Evolutionary conservation across 1,140 invertebrate genomes (phyloP).

Genomic region (Phthorimaea operculella): DNA sequence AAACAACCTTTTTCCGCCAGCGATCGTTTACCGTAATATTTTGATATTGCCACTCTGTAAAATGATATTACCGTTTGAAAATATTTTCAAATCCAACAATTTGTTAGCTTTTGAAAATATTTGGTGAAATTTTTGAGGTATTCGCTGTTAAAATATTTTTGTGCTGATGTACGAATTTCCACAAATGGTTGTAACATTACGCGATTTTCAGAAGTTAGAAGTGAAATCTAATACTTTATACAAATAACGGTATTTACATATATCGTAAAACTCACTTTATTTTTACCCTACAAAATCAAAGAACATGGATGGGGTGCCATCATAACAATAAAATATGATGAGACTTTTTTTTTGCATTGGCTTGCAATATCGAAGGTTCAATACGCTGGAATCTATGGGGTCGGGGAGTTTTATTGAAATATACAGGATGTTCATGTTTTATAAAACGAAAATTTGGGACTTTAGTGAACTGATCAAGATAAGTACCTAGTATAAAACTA

Average conservation of each 20-base stretch:
- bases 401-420: neutral
- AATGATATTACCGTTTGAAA: neutral
- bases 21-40: neutral
- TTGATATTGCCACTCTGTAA: neutral
- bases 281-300: too few species aligned
- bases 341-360: neutral
- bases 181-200: too few species aligned
- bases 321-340: neutral
- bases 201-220: too few species aligned
- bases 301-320: neutral
- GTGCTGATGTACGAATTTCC: too few species aligned
- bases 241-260: too few species aligned
- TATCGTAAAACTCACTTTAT: too few species aligned
- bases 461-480: too few species aligned
- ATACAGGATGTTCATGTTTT: neutral
- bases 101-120: neutral
- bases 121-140: neutral
- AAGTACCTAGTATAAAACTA: too few species aligned
- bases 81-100: neutral
- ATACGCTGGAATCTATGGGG: neutral
- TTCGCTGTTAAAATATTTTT: neutral
- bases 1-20: neutral
- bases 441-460: too few species aligned
- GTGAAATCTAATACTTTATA: too few species aligned
- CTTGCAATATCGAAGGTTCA: neutral